Evolutionary conservation across 2,797 vertebrate species (phyloP).

Genomic region (Acestrorhynchus altus): DNA sequence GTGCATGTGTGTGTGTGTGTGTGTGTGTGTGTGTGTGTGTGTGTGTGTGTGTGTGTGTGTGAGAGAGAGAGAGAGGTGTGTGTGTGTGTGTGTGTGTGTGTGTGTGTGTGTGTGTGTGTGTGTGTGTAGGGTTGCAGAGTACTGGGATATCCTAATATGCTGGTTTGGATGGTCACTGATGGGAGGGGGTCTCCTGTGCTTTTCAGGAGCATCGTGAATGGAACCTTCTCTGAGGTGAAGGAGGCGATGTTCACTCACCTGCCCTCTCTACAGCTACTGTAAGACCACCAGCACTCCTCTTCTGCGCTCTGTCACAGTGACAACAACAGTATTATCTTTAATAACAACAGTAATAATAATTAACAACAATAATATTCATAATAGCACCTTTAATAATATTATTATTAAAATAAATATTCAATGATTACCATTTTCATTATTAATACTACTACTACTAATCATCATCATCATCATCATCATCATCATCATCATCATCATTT

Average conservation of each 20-base stretch:
- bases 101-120: too few relatives aligned
- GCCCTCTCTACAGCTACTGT: conserved; percentile 95
- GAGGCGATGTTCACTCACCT: conserved; percentile 97
- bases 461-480: not conserved
- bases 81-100: too few relatives aligned
- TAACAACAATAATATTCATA: too few relatives aligned
- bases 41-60: not conserved
- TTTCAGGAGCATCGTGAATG: conserved; percentile 94
- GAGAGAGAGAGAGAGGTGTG: not conserved
- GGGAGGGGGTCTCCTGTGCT: not conserved
- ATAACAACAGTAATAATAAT: not conserved
- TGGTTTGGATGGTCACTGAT: not conserved
- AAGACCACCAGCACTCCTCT: conserved; percentile 72
- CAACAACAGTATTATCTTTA: not conserved
- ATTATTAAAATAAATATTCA: not conserved
- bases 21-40: too few relatives aligned
- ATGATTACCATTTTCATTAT: too few relatives aligned
- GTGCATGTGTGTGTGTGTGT: conserved; percentile 4
- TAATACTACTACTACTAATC: not conserved
- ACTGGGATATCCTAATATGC: too few relatives aligned
- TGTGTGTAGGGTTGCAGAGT: too few relatives aligned
- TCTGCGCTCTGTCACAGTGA: not conserved
- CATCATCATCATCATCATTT: not conserved
- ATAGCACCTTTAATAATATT: too few relatives aligned
- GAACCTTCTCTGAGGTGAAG: conserved; percentile 93